These are phyloP conservation scores for Nematostella vectensis DNA, from an alignment of 92 coral and sea anemone species.

Conservation along the genomic window DNA sequence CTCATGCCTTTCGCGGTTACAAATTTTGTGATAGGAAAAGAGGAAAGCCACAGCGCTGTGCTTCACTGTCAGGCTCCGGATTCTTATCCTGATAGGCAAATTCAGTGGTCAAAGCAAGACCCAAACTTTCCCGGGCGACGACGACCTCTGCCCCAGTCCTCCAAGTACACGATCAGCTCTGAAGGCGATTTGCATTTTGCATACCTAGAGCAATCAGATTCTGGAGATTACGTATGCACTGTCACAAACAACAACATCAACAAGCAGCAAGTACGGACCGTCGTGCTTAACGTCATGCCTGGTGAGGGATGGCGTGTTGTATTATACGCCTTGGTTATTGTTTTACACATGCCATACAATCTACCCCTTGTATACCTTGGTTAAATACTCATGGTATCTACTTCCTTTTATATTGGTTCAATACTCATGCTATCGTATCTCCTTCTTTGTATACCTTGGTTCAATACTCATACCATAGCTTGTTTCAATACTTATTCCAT, in stretches of 20 bases:
- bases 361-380: no score
- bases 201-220: constrained; percentile 22
- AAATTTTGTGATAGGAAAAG: constrained; percentile 29
- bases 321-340: no score
- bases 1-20: constrained; percentile 36
- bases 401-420: no score
- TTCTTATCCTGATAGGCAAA: constrained; percentile 55
- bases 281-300: constrained; percentile 38
- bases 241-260: constrained; percentile 46
- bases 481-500: no score
- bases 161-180: constrained; percentile 51
- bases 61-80: constrained; percentile 60
- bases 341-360: no score
- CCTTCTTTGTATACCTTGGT: background rate
- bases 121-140: constrained; percentile 28
- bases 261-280: constrained; percentile 42
- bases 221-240: constrained; percentile 56
- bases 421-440: no score
- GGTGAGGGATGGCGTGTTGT: constrained; percentile 44
- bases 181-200: constrained; percentile 68
- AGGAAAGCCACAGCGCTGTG: constrained; percentile 25
- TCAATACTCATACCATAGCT: no score
- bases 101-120: constrained; percentile 58
- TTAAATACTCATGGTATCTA: no score
- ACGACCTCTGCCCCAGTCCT: constrained; percentile 29